Evolutionary conservation across 2,888 invertebrate species (phyloP), one percentile per base, ranked within the genome.

Genomic region (Aphidius colemani): DNA sequence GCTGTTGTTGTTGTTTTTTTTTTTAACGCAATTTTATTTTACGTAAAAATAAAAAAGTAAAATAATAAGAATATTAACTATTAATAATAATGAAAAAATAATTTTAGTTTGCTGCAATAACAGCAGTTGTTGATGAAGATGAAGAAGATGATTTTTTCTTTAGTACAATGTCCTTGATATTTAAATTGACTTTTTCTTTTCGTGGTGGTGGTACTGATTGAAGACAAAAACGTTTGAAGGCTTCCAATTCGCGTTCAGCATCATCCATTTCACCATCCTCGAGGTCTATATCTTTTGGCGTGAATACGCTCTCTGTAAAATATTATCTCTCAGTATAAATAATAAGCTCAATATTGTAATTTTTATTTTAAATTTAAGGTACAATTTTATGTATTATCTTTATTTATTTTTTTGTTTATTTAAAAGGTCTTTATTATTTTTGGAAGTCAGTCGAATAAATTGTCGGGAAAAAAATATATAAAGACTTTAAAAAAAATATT

Each of bases 141-240:
- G 78, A 75, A 6, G 78, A 72, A 7, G 78, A 78, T 8, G 80
- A 81, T 74, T 88, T 88, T 80, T 88, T 88, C 82, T 88, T 88
- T 68, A 89, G 83, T 70, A 90, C 86, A 75, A 91, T 89, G 78
- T 93, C 92, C 82, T 92, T 91, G 73, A 93, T 86, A 83, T 93
- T 92, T 73, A 93, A 86, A 81, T 91, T 89, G 73, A 90, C 89
- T 82, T 90, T 90, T 69, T 91, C 91, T 78, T 92, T 90, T 72
- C 89, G 87, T 68, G 89, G 88, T 0, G 90, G 88, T 59, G 92
- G 90, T 69, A 93, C 90, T 68, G 93, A 93, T 80, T 92, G 92
- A 76, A 91, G 90, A 72, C 93, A 93, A 83, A 93, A 94, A 18
- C 93, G 88, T 82, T 95, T 95, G 83, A 95, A 93, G 2, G 92